Evolutionary conservation across 2,888 invertebrate genomes (phyloP), one percentile per base, ranked within the genome.

Genomic region (Augochlorella aurata): DNA sequence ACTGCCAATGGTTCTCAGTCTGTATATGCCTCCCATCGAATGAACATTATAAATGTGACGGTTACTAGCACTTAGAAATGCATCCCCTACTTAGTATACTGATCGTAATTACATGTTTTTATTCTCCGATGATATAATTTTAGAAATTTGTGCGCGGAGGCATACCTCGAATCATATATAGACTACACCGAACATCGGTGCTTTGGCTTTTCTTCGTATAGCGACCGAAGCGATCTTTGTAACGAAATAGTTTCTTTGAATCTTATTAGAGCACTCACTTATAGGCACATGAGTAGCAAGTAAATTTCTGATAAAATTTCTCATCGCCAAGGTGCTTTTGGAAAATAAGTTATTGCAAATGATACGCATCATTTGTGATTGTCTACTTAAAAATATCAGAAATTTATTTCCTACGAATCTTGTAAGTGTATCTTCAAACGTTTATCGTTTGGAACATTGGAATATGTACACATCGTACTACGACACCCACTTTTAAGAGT

Each of bases 1-100:
- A 88, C 86, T 88, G 83, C 61, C 52, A 70, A 68, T 58, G 61
- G 63, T 45, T 58, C 45, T 81, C 54, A 81, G 74, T 79, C 77
- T 85, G 80, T 0, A 61, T 45, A 54, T 69, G 18, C 49, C 14
- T n/a, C n/a, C 29, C 65, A 71, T 67, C 73, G 61, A 82, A 68
- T 69, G 73, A n/a, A 80, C 2, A 61, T 74, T 47, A 29, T 44
- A 67, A 79, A 70, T 69, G 72, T 66, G 45, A 49, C 24, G 38
- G 50, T 38, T 73, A 69, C n/a, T 71, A 74, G 52, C 29, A 69
- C 52, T 72, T 74, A 47, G 21, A 76, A 72, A 73, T 68, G 54
- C 24, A 66, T 77, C 74, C 21, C 21, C 58, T 47, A 72, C 10
- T 21, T 54, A 9, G 24, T 63, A 63, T 63, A n/a, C 38, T 50